phyloP scores from a whole-genome alignment of 2,113 vertebrate genomes.

The Siphamia tubifer region DNA sequence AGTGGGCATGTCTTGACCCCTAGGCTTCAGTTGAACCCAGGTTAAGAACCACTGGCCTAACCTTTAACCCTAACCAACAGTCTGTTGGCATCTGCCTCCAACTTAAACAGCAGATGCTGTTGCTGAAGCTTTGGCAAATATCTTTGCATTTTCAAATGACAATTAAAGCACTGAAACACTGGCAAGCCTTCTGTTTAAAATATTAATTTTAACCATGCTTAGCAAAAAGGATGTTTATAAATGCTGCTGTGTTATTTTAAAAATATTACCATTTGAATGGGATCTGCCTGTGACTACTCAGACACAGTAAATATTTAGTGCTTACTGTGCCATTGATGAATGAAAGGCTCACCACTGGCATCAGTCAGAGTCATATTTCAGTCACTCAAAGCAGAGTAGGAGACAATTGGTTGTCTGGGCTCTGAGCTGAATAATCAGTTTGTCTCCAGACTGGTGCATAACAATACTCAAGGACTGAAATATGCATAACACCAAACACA shows the following conservation, averaged over 20 bases:
- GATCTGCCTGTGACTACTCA: not conserved
- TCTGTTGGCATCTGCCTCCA: too few species aligned
- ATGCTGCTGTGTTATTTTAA: not conserved
- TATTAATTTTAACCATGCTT: too few species aligned
- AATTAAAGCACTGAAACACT: too few species aligned
- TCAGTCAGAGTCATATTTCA: constrained; percentile 56
- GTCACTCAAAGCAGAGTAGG: constrained; percentile 46
- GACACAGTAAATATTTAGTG: constrained; percentile 53
- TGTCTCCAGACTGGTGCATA: constrained; percentile 51
- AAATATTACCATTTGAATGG: constrained; percentile 29
- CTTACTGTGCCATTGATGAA: constrained; percentile 43
- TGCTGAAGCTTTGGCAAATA: too few species aligned
- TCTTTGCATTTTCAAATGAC: too few species aligned
- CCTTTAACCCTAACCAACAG: too few species aligned
- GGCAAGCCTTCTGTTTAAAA: too few species aligned
- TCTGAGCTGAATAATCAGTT: constrained; percentile 52
- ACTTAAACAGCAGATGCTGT: too few species aligned
- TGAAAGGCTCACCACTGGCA: constrained; percentile 43
- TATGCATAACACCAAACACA: not conserved
- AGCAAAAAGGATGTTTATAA: not conserved
- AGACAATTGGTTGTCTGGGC: constrained; percentile 56
- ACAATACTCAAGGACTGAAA: constrained; percentile 30
- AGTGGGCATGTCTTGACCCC: too few species aligned
- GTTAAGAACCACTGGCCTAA: too few species aligned
- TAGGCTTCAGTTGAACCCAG: too few species aligned